Base-by-base conservation (phyloP, 2,113 vertebrate species). In the Hystrix brachyura region DNA sequence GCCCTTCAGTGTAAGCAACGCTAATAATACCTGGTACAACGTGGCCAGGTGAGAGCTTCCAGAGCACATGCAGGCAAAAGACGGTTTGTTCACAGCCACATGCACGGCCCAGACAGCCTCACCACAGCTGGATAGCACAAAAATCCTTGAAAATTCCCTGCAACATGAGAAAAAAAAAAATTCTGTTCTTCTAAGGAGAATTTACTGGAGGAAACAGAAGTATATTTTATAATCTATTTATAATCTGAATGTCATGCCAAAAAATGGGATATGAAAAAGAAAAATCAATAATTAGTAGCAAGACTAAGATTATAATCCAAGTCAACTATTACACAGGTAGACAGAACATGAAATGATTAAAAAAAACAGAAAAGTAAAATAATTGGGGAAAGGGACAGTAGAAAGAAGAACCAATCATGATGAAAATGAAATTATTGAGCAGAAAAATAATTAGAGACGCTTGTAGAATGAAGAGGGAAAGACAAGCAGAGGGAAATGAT, bases 301-400 rank as follows among this genome's bases (percentile, higher is more conserved):
- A 80, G 19, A 17, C 71, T 74, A 91, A 78, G 64, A 81, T 46
- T n/a, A 32, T 32, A 79, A 82, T 19, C 7, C 11, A 32, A 32
- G 43, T 29, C 34, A 80, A 62, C 27, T 82, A 79, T 82, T 48
- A 19, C 18, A 18, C 8, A 91, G 21, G 12, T 34, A 59, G 43
- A 64, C 15, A 32, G 82, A 18, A n/a, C 27, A 80, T 5, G 38
- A 82, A 81, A 72, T 60, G 19, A 25, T 60, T 79, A 15, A 78
- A 94, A 71, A 90, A 38, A 96, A 95, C 29, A 79, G 38, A 17
- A 83, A 55, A 55, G 43, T 62, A 53, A 85, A 60, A 81, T 48
- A 93, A 69, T 17, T 34, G 14, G 51, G 12, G 82, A 92, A 29
- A 90, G 78, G 82, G 38, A 3, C 23, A 79, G 3, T 3, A 51